Conservation (phyloP, 2,113 vertebrate genomes). For the Scytalopus superciliaris region DNA sequence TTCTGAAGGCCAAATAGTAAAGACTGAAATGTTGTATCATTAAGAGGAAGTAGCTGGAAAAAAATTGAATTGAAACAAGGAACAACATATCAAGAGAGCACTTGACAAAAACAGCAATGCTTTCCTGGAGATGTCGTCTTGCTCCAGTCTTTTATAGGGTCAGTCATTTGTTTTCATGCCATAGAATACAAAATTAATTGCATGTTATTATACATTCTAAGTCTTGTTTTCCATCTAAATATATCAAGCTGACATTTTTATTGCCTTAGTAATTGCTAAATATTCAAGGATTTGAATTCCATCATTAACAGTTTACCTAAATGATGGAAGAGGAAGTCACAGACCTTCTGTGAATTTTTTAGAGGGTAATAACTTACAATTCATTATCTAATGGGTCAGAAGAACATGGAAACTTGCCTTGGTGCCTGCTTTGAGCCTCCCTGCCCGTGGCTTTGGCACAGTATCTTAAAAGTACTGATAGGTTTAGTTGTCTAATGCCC, state of each 20-base stretch:
- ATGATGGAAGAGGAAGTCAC: neutral
- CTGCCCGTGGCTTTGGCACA: neutral
- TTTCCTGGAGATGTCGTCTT: neutral
- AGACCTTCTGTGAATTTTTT: neutral
- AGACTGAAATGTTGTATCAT: neutral
- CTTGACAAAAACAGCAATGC: neutral
- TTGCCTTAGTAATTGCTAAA: neutral
- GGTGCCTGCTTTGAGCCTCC: neutral
- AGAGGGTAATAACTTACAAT: neutral
- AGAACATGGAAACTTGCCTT: neutral
- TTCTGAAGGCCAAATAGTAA: constrained; percentile 11
- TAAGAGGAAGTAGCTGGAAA: neutral
- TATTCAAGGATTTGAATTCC: neutral
- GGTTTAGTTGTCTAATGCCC: neutral
- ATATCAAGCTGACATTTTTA: neutral
- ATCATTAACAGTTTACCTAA: neutral
- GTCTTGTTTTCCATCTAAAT: constrained; percentile 1
- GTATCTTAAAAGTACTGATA: neutral
- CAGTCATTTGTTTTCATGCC: constrained; percentile 1
- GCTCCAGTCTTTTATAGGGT: neutral
- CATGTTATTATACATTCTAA: neutral
- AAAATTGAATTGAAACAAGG: neutral
- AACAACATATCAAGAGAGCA: neutral
- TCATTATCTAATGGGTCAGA: neutral
- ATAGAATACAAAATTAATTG: neutral